Conservation (phyloP, 2,797 vertebrate genomes). For the Schizopygopsis pylzovi region DNA sequence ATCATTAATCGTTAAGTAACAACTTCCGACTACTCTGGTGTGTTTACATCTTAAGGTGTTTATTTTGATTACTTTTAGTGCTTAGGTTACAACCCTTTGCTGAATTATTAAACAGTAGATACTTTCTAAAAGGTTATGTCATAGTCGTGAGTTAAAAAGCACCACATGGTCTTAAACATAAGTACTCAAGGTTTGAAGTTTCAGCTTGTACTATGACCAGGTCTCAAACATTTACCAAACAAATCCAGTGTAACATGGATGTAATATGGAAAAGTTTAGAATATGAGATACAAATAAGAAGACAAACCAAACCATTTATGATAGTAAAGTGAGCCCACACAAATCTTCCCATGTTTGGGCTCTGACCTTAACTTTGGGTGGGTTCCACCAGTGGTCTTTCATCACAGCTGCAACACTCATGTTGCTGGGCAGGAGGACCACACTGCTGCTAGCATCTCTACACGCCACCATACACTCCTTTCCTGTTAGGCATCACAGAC, state of each 20-base stretch:
- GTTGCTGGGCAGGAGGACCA: conserved; percentile 89
- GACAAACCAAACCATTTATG: conserved; percentile 33
- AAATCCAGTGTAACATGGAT: conserved; percentile 2
- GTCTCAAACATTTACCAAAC: conserved; percentile 36
- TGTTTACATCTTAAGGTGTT: conserved; percentile 37
- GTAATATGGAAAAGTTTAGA: conserved; percentile 7
- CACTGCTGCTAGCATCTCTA: conserved; percentile 88
- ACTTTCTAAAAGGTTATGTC: conserved; percentile 13
- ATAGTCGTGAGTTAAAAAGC: conserved; percentile 27
- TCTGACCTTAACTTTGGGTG: conserved; percentile 90
- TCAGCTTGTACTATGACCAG: conserved; percentile 36
- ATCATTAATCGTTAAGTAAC: conserved; percentile 39
- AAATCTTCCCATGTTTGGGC: neutral
- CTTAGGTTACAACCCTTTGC: conserved; percentile 12
- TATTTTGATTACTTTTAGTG: conserved; percentile 41
- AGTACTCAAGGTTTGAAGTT: conserved; percentile 28
- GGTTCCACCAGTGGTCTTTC: conserved; percentile 91
- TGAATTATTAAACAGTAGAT: conserved; percentile 11
- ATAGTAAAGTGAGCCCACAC: conserved; percentile 14
- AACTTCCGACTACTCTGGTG: conserved; percentile 22
- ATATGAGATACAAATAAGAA: conserved; percentile 46
- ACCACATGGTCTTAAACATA: conserved; percentile 31
- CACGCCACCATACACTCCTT: conserved; percentile 90
- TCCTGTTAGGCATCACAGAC: conserved; percentile 73
- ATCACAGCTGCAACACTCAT: conserved; percentile 83